Percentiles rank a stretch among this genome's conserved stretches.
phyloP scores from a whole-genome alignment of 2,888 invertebrate species.

The Galeruca laticollis region DNA sequence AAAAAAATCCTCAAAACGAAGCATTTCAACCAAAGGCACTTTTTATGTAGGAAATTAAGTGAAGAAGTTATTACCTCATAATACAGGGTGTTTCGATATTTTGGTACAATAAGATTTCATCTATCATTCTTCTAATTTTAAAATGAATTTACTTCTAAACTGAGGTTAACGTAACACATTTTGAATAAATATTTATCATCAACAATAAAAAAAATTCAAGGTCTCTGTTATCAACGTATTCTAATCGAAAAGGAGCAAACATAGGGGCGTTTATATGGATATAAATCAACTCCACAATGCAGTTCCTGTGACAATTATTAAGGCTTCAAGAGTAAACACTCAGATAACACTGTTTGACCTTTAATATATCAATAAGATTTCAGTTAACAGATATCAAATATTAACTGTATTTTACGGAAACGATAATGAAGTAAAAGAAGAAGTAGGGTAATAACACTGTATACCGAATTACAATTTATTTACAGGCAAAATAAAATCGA shows the following conservation, averaged over 20 bases:
- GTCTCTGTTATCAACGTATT: not conserved
- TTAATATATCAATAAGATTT: constrained; percentile 1
- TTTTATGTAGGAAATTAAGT: too few species aligned
- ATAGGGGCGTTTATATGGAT: constrained; percentile 3
- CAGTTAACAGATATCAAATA: not conserved
- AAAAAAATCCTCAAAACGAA: too few species aligned
- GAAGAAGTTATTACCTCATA: too few species aligned
- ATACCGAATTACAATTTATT: too few species aligned
- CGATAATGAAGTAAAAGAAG: too few species aligned
- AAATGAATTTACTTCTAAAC: not conserved
- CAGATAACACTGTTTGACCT: constrained; percentile 17
- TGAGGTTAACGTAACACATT: constrained; percentile 6
- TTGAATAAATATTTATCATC: constrained; percentile 3
- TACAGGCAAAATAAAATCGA: too few species aligned
- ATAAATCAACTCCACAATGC: constrained; percentile 13
- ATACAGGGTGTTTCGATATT: too few species aligned
- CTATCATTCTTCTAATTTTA: too few species aligned
- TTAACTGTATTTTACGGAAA: too few species aligned
- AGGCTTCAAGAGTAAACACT: constrained; percentile 8
- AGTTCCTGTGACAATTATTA: constrained; percentile 21
- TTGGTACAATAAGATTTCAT: too few species aligned
- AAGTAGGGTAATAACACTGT: too few species aligned
- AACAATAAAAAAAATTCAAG: constrained; percentile 5
- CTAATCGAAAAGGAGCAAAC: constrained; percentile 4
- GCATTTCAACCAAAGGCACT: too few species aligned